These are phyloP conservation scores for Pygocentrus nattereri DNA, from an alignment of 2,797 vertebrate genomes.

Conservation along the genomic window DNA sequence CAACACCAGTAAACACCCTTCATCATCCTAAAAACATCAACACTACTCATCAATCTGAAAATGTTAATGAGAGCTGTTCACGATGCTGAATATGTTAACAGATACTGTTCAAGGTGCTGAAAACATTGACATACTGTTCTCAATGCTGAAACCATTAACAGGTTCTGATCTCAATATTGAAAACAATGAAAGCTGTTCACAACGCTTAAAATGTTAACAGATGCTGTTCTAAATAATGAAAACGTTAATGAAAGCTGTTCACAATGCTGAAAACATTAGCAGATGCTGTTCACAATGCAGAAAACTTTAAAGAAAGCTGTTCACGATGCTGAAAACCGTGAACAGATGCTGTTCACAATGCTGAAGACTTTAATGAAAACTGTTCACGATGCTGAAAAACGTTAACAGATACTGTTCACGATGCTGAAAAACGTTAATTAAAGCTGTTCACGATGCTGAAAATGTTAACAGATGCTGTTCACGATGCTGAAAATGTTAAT, in stretches of 20 bases:
- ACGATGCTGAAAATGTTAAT: neutral
- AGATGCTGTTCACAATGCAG: no score
- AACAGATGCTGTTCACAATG: neutral
- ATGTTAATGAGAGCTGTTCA: no score
- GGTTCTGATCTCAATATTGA: no score
- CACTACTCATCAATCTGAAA: no score
- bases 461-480: neutral
- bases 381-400: neutral
- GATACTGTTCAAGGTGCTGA: neutral
- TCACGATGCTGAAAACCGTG: no score
- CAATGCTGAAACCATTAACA: no score
- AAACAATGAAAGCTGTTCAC: no score
- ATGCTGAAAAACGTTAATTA: neutral
- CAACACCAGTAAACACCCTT: no score
- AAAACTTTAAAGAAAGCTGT: no score
- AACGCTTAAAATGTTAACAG: neutral
- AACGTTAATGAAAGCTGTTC: no score
- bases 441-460: neutral
- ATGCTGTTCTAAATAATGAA: conserved; percentile 2
- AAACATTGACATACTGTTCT: neutral
- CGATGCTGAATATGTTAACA: no score
- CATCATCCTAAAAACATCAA: no score
- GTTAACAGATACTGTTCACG: neutral
- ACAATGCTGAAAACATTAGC: neutral
- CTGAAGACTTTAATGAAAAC: neutral